phyloP scores from a whole-genome alignment of 2,888 invertebrate species.

The Zaprionus bogoriensis region DNA sequence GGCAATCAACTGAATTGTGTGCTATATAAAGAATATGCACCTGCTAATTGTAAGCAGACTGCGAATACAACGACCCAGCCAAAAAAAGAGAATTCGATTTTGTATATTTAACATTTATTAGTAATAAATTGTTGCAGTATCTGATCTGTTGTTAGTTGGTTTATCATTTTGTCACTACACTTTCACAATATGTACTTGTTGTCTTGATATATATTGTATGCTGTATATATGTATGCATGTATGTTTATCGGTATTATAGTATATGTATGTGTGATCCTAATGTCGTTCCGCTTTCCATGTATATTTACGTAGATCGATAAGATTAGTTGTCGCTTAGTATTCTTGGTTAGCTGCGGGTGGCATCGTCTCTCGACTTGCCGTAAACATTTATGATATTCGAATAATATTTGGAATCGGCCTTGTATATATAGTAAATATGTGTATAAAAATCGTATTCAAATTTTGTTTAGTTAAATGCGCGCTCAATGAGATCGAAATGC shows the following conservation, averaged over 20 bases:
- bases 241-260: conserved; percentile 7
- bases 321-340: conserved; percentile 40
- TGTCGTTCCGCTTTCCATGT: conserved; percentile 13
- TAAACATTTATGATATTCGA: conserved; percentile 19
- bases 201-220: conserved; percentile 54
- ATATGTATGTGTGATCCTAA: conserved; percentile 8
- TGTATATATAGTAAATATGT: too few relatives aligned
- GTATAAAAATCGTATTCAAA: conserved; percentile 39
- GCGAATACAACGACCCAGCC: background rate
- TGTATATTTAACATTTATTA: conserved; percentile 73
- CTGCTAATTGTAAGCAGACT: background rate
- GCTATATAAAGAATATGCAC: background rate
- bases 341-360: conserved; percentile 3
- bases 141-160: conserved; percentile 33
- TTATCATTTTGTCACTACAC: conserved; percentile 49
- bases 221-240: conserved; percentile 18
- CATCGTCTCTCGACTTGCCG: conserved; percentile 5
- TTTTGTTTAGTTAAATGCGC: conserved; percentile 39
- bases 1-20: background rate
- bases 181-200: conserved; percentile 70
- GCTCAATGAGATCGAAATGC: conserved; percentile 50
- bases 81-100: conserved; percentile 22
- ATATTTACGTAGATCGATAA: conserved; percentile 32
- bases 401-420: conserved; percentile 13
- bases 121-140: conserved; percentile 63